These are phyloP conservation scores for Babylonia areolata DNA, from an alignment of 1,140 invertebrate species.

Conservation along the genomic window DNA sequence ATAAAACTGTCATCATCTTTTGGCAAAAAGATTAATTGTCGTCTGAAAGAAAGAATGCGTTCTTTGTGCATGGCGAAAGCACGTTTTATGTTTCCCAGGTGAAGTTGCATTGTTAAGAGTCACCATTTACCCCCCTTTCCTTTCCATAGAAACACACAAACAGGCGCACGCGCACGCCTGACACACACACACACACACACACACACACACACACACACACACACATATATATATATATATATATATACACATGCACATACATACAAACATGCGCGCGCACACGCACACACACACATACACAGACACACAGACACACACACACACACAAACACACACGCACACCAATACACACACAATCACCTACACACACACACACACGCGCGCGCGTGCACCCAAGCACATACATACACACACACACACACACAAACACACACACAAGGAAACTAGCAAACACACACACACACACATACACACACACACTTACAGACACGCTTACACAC, in stretches of 20 bases:
- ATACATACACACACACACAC: no score
- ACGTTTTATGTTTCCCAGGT: no score
- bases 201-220: constrained; percentile 3
- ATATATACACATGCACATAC: constrained; percentile 1
- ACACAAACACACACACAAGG: no score
- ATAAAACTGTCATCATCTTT: no score
- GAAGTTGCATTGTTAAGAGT: no score
- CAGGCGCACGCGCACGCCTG: background rate
- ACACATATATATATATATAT: background rate
- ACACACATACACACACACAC: no score
- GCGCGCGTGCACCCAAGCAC: background rate
- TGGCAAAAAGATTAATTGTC: no score
- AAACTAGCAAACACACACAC: no score
- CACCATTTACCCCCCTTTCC: no score
- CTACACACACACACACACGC: constrained; percentile 18
- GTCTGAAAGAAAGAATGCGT: no score
- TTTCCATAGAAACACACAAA: no score
- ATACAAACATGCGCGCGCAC: background rate
- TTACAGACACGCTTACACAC: background rate
- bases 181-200: background rate
- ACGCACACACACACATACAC: constrained; percentile 21
- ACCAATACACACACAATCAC: constrained; percentile 16
- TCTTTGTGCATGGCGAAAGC: no score
- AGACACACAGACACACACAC: constrained; percentile 1
- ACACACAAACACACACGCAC: constrained; percentile 19